phyloP scores from a whole-genome alignment of 2,113 vertebrate species.

The Osmerus mordax region DNA sequence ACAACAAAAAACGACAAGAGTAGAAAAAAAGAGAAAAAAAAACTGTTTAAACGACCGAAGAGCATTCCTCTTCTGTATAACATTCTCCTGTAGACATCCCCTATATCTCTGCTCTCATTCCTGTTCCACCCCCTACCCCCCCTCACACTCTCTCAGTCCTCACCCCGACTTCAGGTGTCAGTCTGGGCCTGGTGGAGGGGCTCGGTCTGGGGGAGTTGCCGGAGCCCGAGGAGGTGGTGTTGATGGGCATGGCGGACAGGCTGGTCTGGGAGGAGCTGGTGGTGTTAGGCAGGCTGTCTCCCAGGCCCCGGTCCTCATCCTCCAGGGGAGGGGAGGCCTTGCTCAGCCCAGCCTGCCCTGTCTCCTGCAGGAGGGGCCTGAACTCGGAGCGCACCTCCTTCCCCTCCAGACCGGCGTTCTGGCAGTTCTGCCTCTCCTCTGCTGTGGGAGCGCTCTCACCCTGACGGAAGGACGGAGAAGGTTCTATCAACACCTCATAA shows the following conservation, averaged over 20 bases:
- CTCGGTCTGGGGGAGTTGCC: slow-evolving; percentile 61
- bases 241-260: slow-evolving; percentile 65
- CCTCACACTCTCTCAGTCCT: background rate
- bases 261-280: slow-evolving; percentile 78
- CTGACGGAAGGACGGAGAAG: slow-evolving; percentile 29
- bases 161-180: slow-evolving; percentile 39
- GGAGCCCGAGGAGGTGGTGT: slow-evolving; percentile 25
- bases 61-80: background rate
- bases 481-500: background rate
- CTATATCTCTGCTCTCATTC: background rate
- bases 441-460: slow-evolving; percentile 54
- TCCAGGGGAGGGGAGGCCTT: slow-evolving; percentile 66
- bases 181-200: slow-evolving; percentile 47
- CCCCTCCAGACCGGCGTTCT: slow-evolving; percentile 65
- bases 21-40: background rate
- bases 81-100: background rate
- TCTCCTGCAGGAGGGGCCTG: slow-evolving; percentile 71
- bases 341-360: slow-evolving; percentile 49
- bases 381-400: slow-evolving; percentile 66
- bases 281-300: slow-evolving; percentile 78
- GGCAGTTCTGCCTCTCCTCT: slow-evolving; percentile 68
- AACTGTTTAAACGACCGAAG: background rate
- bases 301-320: slow-evolving; percentile 76
- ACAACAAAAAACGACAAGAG: background rate
- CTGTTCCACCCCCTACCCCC: background rate